Evolutionary conservation across 2,797 vertebrate species (phyloP).

Genomic region (Pipistrellus kuhlii): DNA sequence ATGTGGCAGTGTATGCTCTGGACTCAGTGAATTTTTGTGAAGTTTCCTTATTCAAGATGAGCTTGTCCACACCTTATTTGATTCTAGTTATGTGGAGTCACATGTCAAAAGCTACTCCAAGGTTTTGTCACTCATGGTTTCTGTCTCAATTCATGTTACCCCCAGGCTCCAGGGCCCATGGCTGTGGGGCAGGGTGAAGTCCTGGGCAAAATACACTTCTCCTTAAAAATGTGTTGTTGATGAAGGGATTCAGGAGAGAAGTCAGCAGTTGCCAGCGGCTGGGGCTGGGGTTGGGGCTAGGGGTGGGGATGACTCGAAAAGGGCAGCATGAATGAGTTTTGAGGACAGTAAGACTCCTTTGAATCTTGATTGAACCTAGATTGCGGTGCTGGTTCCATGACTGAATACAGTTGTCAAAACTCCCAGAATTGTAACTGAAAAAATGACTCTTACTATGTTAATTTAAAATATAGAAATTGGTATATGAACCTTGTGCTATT

Average conservation of each 20-base stretch:
- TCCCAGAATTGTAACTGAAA: not conserved
- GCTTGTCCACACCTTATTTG: not conserved
- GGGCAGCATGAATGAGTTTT: not conserved
- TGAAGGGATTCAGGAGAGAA: not conserved
- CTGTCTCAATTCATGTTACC: not conserved
- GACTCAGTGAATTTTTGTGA: not conserved
- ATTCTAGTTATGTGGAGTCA: not conserved
- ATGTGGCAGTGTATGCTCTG: not conserved
- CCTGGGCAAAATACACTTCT: not conserved
- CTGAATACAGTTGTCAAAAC: not conserved
- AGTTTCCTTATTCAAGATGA: not conserved
- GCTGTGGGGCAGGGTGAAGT: not conserved
- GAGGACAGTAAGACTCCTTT: not conserved
- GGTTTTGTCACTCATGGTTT: not conserved
- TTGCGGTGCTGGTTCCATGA: not conserved
- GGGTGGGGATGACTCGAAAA: not conserved
- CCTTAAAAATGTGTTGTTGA: not conserved
- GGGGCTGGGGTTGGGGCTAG: not conserved
- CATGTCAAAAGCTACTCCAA: not conserved
- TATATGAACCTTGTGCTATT: not conserved
- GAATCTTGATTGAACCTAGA: not conserved
- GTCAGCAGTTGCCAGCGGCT: not conserved
- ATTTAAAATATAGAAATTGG: not conserved
- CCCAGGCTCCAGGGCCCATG: not conserved
- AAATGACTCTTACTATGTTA: not conserved